These are phyloP conservation scores for Spatulosminthurus flaviceps DNA, from an alignment of 2,888 invertebrate genomes.

Conservation along the genomic window DNA sequence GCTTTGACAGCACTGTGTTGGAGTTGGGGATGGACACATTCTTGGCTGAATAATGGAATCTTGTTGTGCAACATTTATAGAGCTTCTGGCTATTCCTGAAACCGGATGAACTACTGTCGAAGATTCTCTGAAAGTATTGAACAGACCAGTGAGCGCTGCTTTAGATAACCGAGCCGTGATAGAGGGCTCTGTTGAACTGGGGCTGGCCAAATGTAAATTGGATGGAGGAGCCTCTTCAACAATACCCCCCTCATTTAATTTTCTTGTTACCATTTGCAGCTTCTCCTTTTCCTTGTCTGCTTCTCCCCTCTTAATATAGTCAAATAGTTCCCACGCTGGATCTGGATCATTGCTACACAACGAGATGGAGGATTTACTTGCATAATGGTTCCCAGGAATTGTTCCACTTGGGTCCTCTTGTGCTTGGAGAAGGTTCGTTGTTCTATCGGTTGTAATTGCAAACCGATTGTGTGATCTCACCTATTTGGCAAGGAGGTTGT, in stretches of 20 bases:
- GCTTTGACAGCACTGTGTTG: background rate
- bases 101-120: background rate
- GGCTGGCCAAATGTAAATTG: background rate
- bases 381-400: no score
- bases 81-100: no score
- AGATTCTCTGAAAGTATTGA: conserved; percentile 10
- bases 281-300: background rate
- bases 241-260: background rate
- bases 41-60: background rate
- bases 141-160: conserved; percentile 12
- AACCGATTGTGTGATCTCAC: background rate
- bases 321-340: conserved; percentile 29
- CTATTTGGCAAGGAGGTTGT: no score
- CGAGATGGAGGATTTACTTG: no score
- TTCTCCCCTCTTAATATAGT: conserved; percentile 27
- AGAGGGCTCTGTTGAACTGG: background rate
- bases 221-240: background rate
- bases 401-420: background rate
- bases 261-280: background rate
- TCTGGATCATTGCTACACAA: background rate
- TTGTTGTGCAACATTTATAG: background rate
- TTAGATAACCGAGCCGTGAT: conserved; percentile 20
- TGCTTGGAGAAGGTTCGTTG: background rate
- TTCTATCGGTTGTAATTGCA: background rate
- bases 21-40: background rate